A percentile compares a stretch with the other conserved stretches of the same genome.
These are phyloP conservation scores for Acrossocheilus fasciatus DNA, from an alignment of 2,797 vertebrate genomes.

Conservation along the genomic window DNA sequence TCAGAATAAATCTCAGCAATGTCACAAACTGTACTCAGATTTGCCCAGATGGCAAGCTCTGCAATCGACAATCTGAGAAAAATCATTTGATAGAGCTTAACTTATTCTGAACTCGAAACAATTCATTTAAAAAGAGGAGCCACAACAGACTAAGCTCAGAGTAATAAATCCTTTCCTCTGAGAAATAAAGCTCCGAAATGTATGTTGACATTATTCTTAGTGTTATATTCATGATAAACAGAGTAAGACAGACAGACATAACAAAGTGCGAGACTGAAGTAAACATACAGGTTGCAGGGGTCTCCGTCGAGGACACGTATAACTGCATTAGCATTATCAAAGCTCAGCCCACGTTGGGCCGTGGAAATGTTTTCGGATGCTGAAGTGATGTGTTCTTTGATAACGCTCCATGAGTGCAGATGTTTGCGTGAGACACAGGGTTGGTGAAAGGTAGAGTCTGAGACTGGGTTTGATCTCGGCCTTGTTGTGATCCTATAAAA, in stretches of 20 bases:
- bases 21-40: not conserved
- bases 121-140: not conserved
- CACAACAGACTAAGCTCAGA: not conserved
- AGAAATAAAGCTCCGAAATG: not conserved
- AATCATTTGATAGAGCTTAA: not conserved
- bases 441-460: slow-evolving; percentile 8
- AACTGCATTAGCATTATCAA: slow-evolving; percentile 24
- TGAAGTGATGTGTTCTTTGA: slow-evolving; percentile 18
- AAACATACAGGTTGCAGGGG: not conserved
- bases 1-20: not conserved
- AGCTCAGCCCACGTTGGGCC: not conserved
- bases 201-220: slow-evolving; percentile 1
- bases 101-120: not conserved
- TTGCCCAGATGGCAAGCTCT: not conserved
- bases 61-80: not conserved
- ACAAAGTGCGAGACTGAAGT: not conserved
- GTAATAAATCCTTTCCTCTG: not conserved
- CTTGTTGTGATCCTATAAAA: slow-evolving; percentile 40
- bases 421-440: not conserved
- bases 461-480: slow-evolving; percentile 29
- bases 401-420: not conserved
- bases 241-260: not conserved
- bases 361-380: not conserved
- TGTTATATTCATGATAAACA: not conserved
- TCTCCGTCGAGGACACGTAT: not conserved